Conservation (phyloP, 2,797 vertebrate species). For the Podargus strigoides region DNA sequence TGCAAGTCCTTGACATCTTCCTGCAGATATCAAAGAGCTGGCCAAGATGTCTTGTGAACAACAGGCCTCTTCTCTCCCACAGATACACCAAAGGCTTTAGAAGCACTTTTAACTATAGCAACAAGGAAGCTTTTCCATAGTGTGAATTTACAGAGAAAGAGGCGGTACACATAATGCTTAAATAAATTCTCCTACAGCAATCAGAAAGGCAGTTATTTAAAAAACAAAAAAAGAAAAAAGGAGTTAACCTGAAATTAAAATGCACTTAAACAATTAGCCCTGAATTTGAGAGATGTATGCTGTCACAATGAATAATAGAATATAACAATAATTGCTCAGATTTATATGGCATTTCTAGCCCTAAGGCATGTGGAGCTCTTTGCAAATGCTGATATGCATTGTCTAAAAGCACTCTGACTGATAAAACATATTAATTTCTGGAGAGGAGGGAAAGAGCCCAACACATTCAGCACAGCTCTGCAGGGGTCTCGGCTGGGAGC, state of each 20-base stretch:
- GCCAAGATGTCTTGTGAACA: neutral
- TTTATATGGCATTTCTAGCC: neutral
- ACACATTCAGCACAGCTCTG: neutral
- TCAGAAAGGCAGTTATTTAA: neutral
- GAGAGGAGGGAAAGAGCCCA: neutral
- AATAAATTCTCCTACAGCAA: neutral
- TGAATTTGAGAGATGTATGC: neutral
- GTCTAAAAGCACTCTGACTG: neutral
- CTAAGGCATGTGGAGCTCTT: neutral
- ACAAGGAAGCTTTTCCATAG: neutral
- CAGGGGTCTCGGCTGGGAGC: neutral
- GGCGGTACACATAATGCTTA: neutral
- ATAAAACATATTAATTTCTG: neutral
- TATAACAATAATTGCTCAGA: neutral
- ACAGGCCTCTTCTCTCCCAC: neutral
- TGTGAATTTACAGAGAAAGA: neutral
- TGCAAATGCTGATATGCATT: neutral
- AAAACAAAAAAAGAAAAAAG: neutral
- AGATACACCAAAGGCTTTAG: neutral
- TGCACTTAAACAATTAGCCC: neutral
- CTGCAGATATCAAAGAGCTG: neutral
- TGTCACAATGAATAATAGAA: neutral
- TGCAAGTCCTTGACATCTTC: neutral
- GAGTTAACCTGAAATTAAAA: slow-evolving; percentile 20
- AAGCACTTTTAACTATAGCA: neutral